A percentile compares a stretch with the other conserved stretches of the same genome.
phyloP scores from a whole-genome alignment of 2,113 vertebrate genomes.

The Sinocyclocheilus grahami region DNA sequence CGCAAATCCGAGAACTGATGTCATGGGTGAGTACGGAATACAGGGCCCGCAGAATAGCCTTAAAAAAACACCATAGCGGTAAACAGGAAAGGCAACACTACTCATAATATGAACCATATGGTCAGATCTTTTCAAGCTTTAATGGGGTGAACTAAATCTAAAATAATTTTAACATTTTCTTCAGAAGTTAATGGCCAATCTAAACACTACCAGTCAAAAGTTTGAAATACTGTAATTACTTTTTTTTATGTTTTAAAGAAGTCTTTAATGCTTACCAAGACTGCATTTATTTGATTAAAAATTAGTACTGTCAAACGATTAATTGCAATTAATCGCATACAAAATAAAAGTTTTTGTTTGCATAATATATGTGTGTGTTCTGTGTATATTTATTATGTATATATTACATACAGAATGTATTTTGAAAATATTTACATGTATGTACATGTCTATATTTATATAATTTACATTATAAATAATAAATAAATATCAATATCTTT shows the following conservation, averaged over 20 bases:
- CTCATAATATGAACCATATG: background rate
- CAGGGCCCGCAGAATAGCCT: slow-evolving; percentile 93
- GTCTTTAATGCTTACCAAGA: background rate
- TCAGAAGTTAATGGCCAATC: background rate
- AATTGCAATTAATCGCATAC: too few species aligned
- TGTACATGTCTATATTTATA: too few species aligned
- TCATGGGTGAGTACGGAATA: slow-evolving; percentile 95
- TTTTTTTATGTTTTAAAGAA: background rate
- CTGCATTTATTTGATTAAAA: background rate
- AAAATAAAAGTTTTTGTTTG: too few species aligned
- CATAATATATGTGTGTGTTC: too few species aligned
- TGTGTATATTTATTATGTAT: too few species aligned
- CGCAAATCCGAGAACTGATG: slow-evolving; percentile 96
- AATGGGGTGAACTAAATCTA: background rate
- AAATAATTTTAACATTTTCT: background rate
- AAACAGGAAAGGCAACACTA: background rate
- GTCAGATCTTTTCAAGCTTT: background rate
- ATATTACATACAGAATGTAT: too few species aligned
- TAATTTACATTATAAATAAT: too few species aligned
- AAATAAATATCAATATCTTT: too few species aligned
- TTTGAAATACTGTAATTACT: background rate
- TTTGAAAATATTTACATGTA: too few species aligned
- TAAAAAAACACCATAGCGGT: slow-evolving; percentile 19
- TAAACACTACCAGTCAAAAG: background rate
- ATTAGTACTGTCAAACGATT: background rate